Evolutionary conservation across 2,113 vertebrate species (phyloP).

Genomic region (pig (Sus scrofa)): DNA sequence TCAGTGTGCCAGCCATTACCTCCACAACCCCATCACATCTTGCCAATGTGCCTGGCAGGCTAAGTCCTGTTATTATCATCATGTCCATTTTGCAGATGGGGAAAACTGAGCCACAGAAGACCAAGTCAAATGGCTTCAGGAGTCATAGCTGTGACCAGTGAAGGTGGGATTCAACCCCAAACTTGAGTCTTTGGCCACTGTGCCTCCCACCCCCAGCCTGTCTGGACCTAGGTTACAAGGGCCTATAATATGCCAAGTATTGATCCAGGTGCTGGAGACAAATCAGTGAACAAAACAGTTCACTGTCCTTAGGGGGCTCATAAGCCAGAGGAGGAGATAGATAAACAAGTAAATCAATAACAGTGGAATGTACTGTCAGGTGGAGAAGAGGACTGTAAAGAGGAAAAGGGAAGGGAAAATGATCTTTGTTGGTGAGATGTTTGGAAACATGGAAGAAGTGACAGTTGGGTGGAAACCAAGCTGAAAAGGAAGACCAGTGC

Average conservation of each 20-base stretch:
- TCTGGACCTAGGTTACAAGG: not conserved
- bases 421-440: not conserved
- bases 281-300: not conserved
- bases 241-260: not conserved
- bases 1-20: not conserved
- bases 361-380: not conserved
- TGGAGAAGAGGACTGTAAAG: not conserved
- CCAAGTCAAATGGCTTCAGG: not conserved
- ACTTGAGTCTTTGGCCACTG: rapidly evolving
- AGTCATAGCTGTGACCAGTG: not conserved
- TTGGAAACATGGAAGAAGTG: not conserved
- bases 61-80: too few species aligned
- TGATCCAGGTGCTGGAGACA: too few species aligned
- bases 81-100: not conserved
- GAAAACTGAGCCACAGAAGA: not conserved
- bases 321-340: not conserved
- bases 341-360: not conserved
- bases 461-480: not conserved
- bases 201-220: not conserved
- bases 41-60: not conserved
- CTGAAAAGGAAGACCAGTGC: not conserved
- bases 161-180: not conserved
- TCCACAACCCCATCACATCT: not conserved
- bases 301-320: not conserved
- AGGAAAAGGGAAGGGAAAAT: not conserved